These are phyloP conservation scores for human DNA, from an alignment of 2,113 vertebrate species.

Conservation along the genomic window DNA sequence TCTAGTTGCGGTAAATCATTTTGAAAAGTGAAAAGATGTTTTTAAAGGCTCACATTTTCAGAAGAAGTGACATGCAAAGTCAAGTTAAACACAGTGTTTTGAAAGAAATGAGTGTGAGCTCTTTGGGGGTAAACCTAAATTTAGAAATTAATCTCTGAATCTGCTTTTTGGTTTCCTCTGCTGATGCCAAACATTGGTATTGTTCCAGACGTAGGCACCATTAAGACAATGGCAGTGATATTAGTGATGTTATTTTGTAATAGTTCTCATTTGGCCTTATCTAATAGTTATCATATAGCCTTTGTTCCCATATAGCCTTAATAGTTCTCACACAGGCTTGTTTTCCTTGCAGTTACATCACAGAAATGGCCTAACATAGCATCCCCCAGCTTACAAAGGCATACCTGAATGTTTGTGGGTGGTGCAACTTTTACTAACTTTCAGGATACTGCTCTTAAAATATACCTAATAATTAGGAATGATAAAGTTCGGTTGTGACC, in stretches of 20 bases:
- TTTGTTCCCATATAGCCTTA: no score
- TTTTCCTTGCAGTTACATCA: background rate
- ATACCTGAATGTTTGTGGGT: background rate
- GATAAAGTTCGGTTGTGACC: background rate
- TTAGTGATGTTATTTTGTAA: background rate
- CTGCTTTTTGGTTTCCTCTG: background rate
- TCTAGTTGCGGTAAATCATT: constrained; percentile 3
- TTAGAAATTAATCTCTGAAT: background rate
- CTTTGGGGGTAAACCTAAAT: background rate
- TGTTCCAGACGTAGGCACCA: background rate
- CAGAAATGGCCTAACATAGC: background rate
- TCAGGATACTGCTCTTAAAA: background rate
- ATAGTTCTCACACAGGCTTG: background rate
- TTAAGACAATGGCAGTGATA: background rate
- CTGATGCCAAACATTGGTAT: background rate
- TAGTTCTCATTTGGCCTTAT: background rate
- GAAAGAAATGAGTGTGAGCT: background rate
- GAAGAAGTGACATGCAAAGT: background rate
- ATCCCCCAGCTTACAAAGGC: background rate
- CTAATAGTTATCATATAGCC: no score
- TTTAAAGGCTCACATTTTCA: background rate
- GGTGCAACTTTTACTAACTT: background rate
- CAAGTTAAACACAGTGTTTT: background rate
- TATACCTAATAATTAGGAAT: background rate
- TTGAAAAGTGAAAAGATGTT: constrained; percentile 2